Conservation (phyloP, 1,140 invertebrate species). For the Papilio machaon region DNA sequence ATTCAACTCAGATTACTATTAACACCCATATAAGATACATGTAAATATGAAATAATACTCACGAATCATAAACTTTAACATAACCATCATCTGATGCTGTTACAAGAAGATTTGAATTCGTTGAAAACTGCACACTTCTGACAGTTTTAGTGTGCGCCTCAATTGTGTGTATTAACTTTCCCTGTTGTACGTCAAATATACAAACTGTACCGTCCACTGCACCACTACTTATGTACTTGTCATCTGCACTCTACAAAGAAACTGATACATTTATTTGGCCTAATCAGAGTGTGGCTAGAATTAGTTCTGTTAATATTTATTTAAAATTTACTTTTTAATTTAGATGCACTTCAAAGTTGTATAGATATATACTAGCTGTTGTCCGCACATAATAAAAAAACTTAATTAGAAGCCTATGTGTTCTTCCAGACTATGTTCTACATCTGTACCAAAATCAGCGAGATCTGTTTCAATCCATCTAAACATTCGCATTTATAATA, state of each 20-base stretch:
- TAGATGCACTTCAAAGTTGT: no score
- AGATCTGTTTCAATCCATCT: no score
- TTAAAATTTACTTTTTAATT: no score
- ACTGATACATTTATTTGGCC: background rate
- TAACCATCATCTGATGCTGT: conserved; percentile 97
- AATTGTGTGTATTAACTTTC: conserved; percentile 94
- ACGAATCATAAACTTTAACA: conserved; percentile 97
- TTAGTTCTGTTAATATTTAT: no score
- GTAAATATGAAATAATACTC: conserved; percentile 80
- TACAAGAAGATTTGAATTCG: conserved; percentile 93
- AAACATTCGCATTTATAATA: no score
- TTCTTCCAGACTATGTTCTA: no score
- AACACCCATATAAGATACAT: conserved; percentile 27
- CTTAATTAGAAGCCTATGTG: no score
- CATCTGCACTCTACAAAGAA: conserved; percentile 91
- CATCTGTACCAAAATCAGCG: no score
- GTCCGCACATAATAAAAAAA: no score
- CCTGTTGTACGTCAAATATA: conserved; percentile 95
- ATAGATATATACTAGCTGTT: no score
- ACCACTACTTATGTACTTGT: conserved; percentile 96
- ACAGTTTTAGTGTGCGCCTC: conserved; percentile 98
- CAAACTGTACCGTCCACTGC: conserved; percentile 97
- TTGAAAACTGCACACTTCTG: conserved; percentile 94
- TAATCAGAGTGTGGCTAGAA: no score
- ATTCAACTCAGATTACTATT: no score